Conservation (phyloP, 2,113 vertebrate genomes). For the Neotragus moschatus region DNA sequence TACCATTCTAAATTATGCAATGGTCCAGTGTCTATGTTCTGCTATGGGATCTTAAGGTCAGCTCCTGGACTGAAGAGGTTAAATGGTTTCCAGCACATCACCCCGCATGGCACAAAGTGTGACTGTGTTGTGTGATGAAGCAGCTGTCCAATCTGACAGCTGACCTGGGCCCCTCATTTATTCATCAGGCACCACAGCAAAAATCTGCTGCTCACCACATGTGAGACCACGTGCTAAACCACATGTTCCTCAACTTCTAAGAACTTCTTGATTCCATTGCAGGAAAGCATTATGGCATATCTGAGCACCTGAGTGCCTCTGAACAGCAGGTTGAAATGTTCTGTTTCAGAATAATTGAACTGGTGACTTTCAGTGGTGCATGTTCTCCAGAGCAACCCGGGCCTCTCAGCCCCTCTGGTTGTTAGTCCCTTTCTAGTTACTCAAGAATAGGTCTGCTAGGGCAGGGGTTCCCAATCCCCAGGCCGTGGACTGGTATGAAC, state of each 20-base stretch:
- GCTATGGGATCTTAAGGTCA: neutral
- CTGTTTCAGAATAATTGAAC: neutral
- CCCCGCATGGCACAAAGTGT: accelerated
- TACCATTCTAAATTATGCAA: accelerated
- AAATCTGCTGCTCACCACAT: accelerated
- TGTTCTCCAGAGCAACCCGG: neutral
- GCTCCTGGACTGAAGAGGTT: neutral
- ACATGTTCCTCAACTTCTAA: neutral
- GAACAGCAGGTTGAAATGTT: neutral
- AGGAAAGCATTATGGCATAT: neutral
- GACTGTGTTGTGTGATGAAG: neutral
- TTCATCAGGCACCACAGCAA: neutral
- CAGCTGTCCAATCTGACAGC: neutral
- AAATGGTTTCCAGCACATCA: neutral
- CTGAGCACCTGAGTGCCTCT: neutral
- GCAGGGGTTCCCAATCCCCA: neutral
- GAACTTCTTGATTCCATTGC: neutral
- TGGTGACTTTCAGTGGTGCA: neutral
- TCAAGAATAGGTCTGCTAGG: neutral
- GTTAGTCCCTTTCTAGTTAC: neutral
- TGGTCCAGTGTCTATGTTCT: neutral
- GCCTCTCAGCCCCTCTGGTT: neutral
- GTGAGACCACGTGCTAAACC: accelerated
- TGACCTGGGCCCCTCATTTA: neutral
- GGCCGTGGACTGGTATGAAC: neutral